Percentiles rank a stretch among this genome's conserved stretches.
Evolutionary conservation across 2,888 invertebrate species (phyloP).

Genomic region (Empis livida): DNA sequence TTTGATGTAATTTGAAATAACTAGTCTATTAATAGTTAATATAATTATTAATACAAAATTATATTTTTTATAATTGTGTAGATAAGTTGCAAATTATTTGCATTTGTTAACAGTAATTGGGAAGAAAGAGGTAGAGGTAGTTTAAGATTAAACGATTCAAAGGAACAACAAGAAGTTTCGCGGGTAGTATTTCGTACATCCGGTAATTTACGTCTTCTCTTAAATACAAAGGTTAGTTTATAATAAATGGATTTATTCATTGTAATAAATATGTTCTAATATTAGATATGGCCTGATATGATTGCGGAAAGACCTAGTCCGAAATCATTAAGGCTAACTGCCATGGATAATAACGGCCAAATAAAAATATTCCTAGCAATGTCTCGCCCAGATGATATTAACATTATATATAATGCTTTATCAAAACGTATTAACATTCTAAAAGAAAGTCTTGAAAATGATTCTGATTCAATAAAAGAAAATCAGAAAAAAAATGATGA

Average conservation of each 20-base stretch:
- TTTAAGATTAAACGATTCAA: conserved; percentile 71
- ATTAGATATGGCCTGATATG: conserved; percentile 79
- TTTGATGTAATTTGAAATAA: conserved; percentile 45
- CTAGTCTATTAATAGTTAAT: background rate
- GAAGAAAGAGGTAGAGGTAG: conserved; percentile 84
- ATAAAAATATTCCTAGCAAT: conserved; percentile 78
- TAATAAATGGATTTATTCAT: background rate
- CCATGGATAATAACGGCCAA: conserved; percentile 67
- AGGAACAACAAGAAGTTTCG: conserved; percentile 44
- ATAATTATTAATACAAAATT: background rate
- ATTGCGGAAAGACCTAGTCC: conserved; percentile 74
- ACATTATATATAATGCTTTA: conserved; percentile 49
- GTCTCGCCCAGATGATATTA: conserved; percentile 57
- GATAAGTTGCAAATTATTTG: conserved; percentile 76
- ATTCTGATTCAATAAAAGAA: conserved; percentile 1
- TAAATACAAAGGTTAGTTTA: conserved; percentile 69
- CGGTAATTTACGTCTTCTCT: conserved; percentile 76
- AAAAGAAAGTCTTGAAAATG: conserved; percentile 16
- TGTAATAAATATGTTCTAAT: too few relatives aligned
- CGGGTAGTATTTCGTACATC: conserved; percentile 79
- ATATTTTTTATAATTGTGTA: conserved; percentile 29
- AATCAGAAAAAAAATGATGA: conserved; percentile 19
- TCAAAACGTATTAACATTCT: conserved; percentile 41
- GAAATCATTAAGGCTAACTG: conserved; percentile 79
- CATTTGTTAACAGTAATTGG: conserved; percentile 79